A percentile compares a stretch with the other conserved stretches of the same genome.
Conservation (phyloP, 2,113 vertebrate genomes). For the Hipposideros armiger region DNA sequence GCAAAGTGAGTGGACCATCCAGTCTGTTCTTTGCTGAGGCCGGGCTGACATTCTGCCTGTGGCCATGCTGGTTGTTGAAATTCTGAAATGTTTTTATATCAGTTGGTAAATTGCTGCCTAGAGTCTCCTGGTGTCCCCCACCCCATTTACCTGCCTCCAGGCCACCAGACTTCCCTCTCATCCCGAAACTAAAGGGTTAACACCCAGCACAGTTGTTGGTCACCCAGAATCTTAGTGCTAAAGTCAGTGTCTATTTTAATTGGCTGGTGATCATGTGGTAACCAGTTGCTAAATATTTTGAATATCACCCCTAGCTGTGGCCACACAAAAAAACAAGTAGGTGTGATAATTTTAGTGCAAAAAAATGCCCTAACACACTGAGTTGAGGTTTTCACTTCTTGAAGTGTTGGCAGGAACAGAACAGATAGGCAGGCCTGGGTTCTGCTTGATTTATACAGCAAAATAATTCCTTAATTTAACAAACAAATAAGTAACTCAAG, state of each 20-base stretch:
- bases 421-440: conserved; percentile 2
- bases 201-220: background rate
- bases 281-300: conserved; percentile 75
- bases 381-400: conserved; percentile 64
- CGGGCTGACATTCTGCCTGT: background rate
- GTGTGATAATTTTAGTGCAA: conserved; percentile 32
- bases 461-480: conserved; percentile 63
- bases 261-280: conserved; percentile 44
- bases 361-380: conserved; percentile 56
- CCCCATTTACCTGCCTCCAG: background rate
- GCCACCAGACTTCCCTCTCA: background rate
- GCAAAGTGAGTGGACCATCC: background rate
- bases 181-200: conserved; percentile 45
- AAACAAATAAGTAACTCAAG: conserved; percentile 52
- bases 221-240: conserved; percentile 20
- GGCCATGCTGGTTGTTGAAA: background rate
- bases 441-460: conserved; percentile 53
- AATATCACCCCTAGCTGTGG: conserved; percentile 60
- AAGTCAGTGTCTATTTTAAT: conserved; percentile 41
- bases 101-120: background rate
- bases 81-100: background rate
- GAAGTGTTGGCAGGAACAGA: conserved; percentile 45
- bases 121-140: background rate
- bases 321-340: conserved; percentile 55
- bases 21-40: background rate